Percentiles rank a stretch among this genome's conserved stretches.
phyloP scores from a whole-genome alignment of 2,888 invertebrate species.

The Homarus gammarus region DNA sequence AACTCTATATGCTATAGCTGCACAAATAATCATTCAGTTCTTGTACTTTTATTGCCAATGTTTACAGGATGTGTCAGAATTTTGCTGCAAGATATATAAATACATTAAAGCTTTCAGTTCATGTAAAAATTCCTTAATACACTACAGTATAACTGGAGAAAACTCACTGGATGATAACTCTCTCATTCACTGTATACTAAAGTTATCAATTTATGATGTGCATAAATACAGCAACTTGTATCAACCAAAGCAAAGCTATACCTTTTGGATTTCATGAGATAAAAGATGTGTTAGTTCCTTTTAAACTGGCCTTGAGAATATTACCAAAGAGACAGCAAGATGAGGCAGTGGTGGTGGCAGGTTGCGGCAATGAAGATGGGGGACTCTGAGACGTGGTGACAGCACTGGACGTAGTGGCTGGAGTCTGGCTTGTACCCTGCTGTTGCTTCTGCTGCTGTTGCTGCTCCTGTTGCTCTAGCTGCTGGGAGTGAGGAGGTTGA shows the following conservation, averaged over 20 bases:
- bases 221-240: not conserved
- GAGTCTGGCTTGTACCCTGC: not conserved
- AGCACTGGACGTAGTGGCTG: conserved; percentile 3
- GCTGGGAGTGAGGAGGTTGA: conserved; percentile 9
- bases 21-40: not conserved
- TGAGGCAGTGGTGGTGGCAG: conserved; percentile 65
- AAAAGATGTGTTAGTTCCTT: conserved; percentile 73
- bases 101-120: conserved; percentile 13
- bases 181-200: not conserved
- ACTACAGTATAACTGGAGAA: not conserved
- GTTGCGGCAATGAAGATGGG: not conserved
- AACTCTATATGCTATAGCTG: not conserved
- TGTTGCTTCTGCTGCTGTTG: not conserved
- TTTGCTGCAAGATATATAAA: not conserved
- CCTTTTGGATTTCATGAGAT: conserved; percentile 50
- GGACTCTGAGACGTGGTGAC: conserved; percentile 18
- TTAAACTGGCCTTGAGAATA: conserved; percentile 74
- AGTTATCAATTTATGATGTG: not conserved
- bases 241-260: conserved; percentile 13
- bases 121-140: conserved; percentile 9
- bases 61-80: not conserved
- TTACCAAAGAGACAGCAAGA: conserved; percentile 76
- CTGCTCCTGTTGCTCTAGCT: not conserved
- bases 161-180: not conserved
- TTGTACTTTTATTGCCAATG: conserved; percentile 2